Evolutionary conservation across 2,888 invertebrate genomes (phyloP).

Genomic region (Halocaridina rubra): DNA sequence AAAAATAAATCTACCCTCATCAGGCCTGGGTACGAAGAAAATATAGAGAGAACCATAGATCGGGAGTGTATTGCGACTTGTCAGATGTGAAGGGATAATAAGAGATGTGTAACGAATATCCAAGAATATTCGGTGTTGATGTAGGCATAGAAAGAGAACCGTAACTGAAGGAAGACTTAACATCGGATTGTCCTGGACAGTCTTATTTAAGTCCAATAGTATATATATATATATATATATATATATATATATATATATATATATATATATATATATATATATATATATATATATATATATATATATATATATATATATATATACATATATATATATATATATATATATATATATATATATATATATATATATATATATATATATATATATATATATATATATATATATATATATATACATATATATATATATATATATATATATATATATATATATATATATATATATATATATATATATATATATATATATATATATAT

Average conservation of each 20-base stretch:
- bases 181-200: too few relatives aligned
- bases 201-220: too few relatives aligned
- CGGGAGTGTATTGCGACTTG: too few relatives aligned
- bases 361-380: not conserved
- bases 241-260: not conserved
- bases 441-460: not conserved
- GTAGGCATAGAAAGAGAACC: too few relatives aligned
- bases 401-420: not conserved
- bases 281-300: not conserved
- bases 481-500: not conserved
- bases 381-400: not conserved
- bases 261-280: not conserved
- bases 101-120: too few relatives aligned
- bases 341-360: not conserved
- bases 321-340: not conserved
- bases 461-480: not conserved
- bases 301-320: not conserved
- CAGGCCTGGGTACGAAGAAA: too few relatives aligned
- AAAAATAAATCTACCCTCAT: too few relatives aligned
- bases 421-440: not conserved
- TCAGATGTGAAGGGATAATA: too few relatives aligned
- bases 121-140: too few relatives aligned
- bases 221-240: not conserved
- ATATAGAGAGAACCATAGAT: too few relatives aligned
- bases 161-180: too few relatives aligned